Conservation (phyloP, 2,888 invertebrate genomes). For the Mactromeris polynyma region DNA sequence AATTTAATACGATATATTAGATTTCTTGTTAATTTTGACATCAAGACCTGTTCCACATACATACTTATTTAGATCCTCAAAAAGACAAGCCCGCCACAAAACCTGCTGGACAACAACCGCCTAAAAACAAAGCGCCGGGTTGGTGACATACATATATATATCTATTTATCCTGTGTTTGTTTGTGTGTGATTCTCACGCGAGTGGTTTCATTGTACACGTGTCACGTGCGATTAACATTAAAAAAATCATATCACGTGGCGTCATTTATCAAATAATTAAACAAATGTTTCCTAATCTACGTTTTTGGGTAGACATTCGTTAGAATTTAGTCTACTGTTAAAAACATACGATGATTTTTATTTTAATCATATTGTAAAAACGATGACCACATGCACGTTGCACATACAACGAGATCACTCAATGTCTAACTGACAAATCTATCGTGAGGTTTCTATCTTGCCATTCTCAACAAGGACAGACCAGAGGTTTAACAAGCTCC, state of each 20-base stretch:
- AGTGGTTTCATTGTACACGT: not conserved
- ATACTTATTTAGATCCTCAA: constrained; percentile 25
- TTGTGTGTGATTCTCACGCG: not conserved
- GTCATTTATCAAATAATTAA: not conserved
- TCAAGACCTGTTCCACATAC: not conserved
- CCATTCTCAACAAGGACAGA: not conserved
- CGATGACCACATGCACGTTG: not conserved
- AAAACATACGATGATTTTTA: not conserved
- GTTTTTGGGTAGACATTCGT: not conserved
- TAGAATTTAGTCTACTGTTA: not conserved
- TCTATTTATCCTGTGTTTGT: not conserved
- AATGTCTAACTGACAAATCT: not conserved
- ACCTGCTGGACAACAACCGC: not conserved
- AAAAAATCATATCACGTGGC: no score
- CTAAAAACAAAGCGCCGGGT: constrained; percentile 10
- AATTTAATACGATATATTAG: not conserved
- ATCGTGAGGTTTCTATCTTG: constrained; percentile 1
- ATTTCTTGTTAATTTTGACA: not conserved
- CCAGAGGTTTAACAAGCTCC: not conserved
- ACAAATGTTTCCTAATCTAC: not conserved
- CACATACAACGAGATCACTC: not conserved
- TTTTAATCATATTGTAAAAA: not conserved
- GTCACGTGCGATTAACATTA: not conserved
- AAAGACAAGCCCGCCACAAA: not conserved
- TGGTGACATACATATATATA: not conserved